Conservation (phyloP, 2,888 invertebrate species). For the Calliopum simillimum region DNA sequence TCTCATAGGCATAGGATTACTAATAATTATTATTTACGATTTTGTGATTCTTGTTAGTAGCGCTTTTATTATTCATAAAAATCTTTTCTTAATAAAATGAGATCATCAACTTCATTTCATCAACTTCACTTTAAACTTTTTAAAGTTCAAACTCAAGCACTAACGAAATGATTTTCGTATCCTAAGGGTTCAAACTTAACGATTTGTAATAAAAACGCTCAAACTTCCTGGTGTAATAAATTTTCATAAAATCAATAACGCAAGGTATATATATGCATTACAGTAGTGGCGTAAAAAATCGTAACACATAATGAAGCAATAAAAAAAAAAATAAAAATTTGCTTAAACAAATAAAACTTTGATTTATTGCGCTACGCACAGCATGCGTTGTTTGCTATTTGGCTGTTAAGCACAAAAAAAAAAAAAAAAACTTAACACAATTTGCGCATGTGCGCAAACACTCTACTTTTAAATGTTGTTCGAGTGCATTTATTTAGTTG, state of each 20-base stretch:
- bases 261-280: too few species aligned
- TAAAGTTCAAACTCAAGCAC: too few species aligned
- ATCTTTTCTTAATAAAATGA: too few species aligned
- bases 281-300: constrained; percentile 31
- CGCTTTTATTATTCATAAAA: too few species aligned
- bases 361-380: constrained; percentile 64
- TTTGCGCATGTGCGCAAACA: constrained; percentile 33
- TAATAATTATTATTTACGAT: too few species aligned
- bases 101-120: too few species aligned
- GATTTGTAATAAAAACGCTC: too few species aligned
- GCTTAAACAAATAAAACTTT: constrained; percentile 66
- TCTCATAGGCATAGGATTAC: too few species aligned
- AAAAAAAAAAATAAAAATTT: constrained; percentile 57
- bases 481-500: background rate
- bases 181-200: too few species aligned
- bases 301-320: constrained; percentile 63
- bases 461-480: background rate
- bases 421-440: constrained; percentile 16
- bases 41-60: too few species aligned
- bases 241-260: background rate
- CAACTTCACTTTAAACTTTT: too few species aligned
- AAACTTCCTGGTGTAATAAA: background rate
- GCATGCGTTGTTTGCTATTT: constrained; percentile 52
- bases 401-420: background rate
- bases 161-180: too few species aligned